Base-by-base conservation (phyloP, 2,888 invertebrate genomes). In the Norana najaformis region DNA sequence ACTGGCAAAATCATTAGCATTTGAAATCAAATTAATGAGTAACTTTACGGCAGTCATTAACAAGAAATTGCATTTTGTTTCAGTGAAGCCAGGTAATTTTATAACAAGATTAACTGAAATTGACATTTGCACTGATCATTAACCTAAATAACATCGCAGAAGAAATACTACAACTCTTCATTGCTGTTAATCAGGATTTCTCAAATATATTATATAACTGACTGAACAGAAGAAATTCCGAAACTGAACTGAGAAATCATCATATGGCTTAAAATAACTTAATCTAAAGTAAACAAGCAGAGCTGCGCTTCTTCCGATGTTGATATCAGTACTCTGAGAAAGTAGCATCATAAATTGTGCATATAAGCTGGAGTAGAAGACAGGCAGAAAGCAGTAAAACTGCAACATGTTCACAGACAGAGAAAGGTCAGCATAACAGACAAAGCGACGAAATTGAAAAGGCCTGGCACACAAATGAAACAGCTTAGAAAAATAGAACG, bases 401-500 rank as follows among this genome's bases (percentile, higher is more conserved):
- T 20, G 20, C 23, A 20, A 47, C 2, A 47, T 23, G 23, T 23
- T 47, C 11, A 69, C 69, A 16, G 69, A 4, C 16, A n/a, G 2
- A 69, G 69, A 69, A 69, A n/a, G 30, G 53, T 23, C 53, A 53
- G 53, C 53, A 16, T n/a, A n/a, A 85, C 35, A 30, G 37, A 37
- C 37, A 85, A 35, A 85, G 23, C 85, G 37, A 36, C 36, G 35
- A 37, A 85, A 85, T 35, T 85, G 36, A 85, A 85, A 85, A 35
- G 85, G 35, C 85, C 11, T 69, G 69, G 69, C 69, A 69, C 69
- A 69, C 69, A 16, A 69, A n/a, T 11, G 69, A 69, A 69, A 69
- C 69, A n/a, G 69, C 69, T 85, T 85, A 85, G 35, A 85, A 85
- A 85, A 85, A 85, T 85, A 85, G 85, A 36, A 85, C 37, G 20